Base-by-base conservation (phyloP, 2,888 invertebrate genomes). In the Amiota communis region DNA sequence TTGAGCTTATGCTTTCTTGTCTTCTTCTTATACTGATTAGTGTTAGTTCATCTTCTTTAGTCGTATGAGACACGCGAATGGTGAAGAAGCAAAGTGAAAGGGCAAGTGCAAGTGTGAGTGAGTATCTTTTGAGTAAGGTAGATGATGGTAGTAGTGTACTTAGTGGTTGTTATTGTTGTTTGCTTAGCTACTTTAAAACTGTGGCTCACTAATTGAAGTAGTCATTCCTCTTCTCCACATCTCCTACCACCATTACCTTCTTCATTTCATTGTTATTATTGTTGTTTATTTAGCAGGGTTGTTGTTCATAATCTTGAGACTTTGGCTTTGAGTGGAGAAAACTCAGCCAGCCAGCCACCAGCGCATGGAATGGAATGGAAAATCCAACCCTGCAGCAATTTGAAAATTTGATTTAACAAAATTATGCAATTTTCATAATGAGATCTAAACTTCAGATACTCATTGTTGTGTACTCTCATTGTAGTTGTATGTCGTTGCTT, bases 381-480 rank as follows among this genome's bases (percentile, higher is more conserved):
- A 20, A 59, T 20, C 10, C 53, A 53, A 53, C 59, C 59, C 59
- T 20, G 20, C 8, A 17, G 15, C 59, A 20, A 11, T 59, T 59
- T 59, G 36, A 59, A 59, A 59, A 59, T 59, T 15, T 20, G 17
- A 15, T 59, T 59, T 17, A 59, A 59, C 15, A 59, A 59, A 59
- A 85, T 85, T 79, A 85, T 83, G 84, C 80, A 84, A 83, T 83
- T 83, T 84, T 81, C 84, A 80, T 85, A 83, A 84, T 83, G 81
- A 77, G 76, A 68, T 68, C 17, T 68, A 13, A 20, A 51, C 20
- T 51, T 53, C 51, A 68, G 67, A 68, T 68, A 68, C 36, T 23
- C 12, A 23, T 23, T 23, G 51, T n/a, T n/a, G n/a, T n/a, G n/a
- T n/a, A n/a, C 51, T 51, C 8, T 20, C 17, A 17, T 59, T 17